Evolutionary conservation across 2,113 vertebrate genomes (phyloP), one percentile per base, ranked within the genome.

Genomic region (Motacilla tschutschensis): DNA sequence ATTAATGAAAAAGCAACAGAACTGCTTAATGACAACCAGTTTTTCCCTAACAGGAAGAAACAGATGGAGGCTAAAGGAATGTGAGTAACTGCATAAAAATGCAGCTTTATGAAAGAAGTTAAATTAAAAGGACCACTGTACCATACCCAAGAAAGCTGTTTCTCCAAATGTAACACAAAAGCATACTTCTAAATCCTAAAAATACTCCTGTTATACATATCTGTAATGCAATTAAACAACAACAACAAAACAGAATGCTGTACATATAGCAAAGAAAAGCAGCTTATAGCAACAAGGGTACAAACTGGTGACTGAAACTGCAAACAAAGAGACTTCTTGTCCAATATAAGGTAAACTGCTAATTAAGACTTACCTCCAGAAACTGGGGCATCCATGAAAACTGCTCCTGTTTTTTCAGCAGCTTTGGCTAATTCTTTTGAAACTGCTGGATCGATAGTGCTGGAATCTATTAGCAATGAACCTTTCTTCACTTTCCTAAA

Each of bases 341-440:
- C 13, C 36, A 60, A 5, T 53, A 80, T 7, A 12, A 65, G 12
- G 20, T 17, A 57, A 89, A 81, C 8, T 48, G 28, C 17, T 81
- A 47, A 59, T 47, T 46, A 67, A 76, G 36, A 93, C 94, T 97
- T 96, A 99, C 99, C 99, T 97, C 99, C 99, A 94, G 99, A 99
- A 88, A 99, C 99, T 48, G 99, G 99, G 31, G 99, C 98, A 95
- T 99, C 99, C 99, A 99, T 99, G 90, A 99, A 99, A 93, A 99
- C 98, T 17, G 99, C 99, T 92, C 99, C 99, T 97, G 97, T 98
- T 96, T 99, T 99, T 96, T 99, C 99, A 85, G 98, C 97, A 87
- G 98, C 98, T 84, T 97, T 97, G 47, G 99, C 98, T 96, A 99
- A 97, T 85, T 99, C 98, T 96, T 99, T 99, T 44, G 99, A 99